Evolutionary conservation across 2,888 invertebrate species (phyloP).

Genomic region (Sphaerophoria rueppellii): DNA sequence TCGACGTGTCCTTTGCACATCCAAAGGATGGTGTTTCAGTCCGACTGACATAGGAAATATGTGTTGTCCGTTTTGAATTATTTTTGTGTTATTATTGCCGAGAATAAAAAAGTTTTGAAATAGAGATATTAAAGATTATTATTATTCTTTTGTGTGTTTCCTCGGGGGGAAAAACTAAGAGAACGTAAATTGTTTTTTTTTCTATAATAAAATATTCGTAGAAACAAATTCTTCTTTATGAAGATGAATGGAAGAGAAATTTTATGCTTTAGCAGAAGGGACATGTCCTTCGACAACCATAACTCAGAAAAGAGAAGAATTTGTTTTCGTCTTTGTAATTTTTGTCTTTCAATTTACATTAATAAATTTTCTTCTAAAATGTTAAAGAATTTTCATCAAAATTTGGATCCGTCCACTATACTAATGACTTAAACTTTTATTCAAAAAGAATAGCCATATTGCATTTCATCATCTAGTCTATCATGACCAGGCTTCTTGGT

Average conservation of each 20-base stretch:
- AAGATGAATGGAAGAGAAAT: not conserved
- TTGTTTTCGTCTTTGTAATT: too few relatives aligned
- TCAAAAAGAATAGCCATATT: too few relatives aligned
- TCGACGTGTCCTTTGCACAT: conserved; percentile 41
- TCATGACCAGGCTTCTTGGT: too few relatives aligned
- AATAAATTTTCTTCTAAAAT: too few relatives aligned
- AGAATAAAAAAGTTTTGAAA: not conserved
- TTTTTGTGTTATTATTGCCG: not conserved
- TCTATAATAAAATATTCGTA: not conserved
- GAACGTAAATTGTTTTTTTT: not conserved
- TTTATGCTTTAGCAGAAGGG: not conserved
- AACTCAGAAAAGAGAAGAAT: too few relatives aligned
- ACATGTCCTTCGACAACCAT: not conserved
- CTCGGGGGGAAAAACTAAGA: not conserved
- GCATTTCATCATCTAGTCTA: too few relatives aligned
- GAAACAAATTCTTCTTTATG: not conserved
- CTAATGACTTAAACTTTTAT: too few relatives aligned
- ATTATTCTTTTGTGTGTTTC: not conserved
- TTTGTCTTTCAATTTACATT: too few relatives aligned
- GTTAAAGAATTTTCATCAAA: too few relatives aligned
- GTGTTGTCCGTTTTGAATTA: conserved; percentile 67
- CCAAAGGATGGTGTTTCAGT: conserved; percentile 64
- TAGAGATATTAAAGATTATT: not conserved
- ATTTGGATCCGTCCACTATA: too few relatives aligned
- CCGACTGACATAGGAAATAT: conserved; percentile 59